Percentiles rank a stretch among this genome's conserved stretches.
phyloP scores from a whole-genome alignment of 2,797 vertebrate genomes.

The Eurystomus glaucurus region DNA sequence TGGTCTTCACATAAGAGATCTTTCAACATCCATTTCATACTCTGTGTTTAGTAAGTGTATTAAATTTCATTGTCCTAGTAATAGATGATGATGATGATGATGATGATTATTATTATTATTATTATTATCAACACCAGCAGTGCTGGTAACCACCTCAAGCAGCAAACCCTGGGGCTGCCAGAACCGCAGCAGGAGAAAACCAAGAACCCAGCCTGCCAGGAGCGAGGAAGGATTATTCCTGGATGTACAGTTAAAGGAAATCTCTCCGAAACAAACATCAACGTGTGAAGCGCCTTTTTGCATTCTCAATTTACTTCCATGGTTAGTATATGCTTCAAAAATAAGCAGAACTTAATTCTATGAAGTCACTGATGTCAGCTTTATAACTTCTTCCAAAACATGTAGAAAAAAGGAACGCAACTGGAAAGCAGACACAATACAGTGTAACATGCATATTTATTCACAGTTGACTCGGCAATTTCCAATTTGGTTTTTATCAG shows the following conservation, averaged over 20 bases:
- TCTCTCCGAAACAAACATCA: not conserved
- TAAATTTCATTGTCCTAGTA: not conserved
- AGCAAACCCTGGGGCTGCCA: not conserved
- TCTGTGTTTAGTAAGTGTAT: not conserved
- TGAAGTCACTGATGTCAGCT: not conserved
- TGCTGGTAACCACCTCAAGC: not conserved
- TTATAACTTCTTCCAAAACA: not conserved
- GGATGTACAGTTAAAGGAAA: not conserved
- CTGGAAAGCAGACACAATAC: not conserved
- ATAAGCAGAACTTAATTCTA: not conserved
- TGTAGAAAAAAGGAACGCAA: not conserved
- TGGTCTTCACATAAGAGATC: not conserved
- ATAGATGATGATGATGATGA: not conserved
- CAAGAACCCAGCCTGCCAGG: fast-evolving
- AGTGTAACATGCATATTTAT: not conserved
- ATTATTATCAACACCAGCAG: not conserved
- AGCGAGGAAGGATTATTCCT: not conserved
- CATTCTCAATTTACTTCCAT: not conserved
- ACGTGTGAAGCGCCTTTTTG: not conserved
- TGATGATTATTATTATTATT: no score
- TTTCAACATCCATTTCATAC: not conserved
- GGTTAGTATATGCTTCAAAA: not conserved
- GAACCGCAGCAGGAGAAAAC: not conserved
- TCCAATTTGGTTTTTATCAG: conserved; percentile 47
- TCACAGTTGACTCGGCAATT: conserved; percentile 25